Evolutionary conservation across 2,888 invertebrate genomes (phyloP).

Genomic region (Lasioglossum morio): DNA sequence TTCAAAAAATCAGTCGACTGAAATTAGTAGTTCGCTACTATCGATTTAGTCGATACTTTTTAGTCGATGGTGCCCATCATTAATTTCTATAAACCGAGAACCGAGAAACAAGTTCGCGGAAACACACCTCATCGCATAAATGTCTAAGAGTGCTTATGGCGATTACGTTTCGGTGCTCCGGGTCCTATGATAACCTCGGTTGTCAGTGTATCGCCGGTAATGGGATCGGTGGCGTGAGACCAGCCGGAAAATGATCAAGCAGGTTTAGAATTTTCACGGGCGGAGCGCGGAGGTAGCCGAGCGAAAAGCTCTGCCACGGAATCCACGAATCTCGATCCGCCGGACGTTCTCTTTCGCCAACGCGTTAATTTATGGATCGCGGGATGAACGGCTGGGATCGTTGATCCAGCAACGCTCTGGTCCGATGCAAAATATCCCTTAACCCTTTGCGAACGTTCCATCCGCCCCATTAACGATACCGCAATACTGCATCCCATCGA

Average conservation of each 20-base stretch:
- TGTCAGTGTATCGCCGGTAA: background rate
- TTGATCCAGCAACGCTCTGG: background rate
- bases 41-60: no score
- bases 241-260: slow-evolving; percentile 3
- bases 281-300: background rate
- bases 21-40: no score
- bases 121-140: background rate
- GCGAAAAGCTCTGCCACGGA: background rate
- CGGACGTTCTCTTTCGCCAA: background rate
- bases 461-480: background rate
- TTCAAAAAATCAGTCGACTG: no score
- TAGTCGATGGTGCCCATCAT: no score
- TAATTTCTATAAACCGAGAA: background rate
- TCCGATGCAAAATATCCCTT: background rate
- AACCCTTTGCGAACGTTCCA: background rate
- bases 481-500: background rate
- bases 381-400: background rate
- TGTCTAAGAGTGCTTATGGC: background rate
- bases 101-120: background rate
- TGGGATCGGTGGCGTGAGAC: background rate
- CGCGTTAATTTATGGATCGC: background rate
- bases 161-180: background rate
- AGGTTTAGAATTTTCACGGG: background rate
- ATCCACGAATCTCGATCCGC: slow-evolving; percentile 1
- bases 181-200: background rate